Evolutionary conservation across 1,140 invertebrate genomes (phyloP).

Genomic region (Orius insidiosus): DNA sequence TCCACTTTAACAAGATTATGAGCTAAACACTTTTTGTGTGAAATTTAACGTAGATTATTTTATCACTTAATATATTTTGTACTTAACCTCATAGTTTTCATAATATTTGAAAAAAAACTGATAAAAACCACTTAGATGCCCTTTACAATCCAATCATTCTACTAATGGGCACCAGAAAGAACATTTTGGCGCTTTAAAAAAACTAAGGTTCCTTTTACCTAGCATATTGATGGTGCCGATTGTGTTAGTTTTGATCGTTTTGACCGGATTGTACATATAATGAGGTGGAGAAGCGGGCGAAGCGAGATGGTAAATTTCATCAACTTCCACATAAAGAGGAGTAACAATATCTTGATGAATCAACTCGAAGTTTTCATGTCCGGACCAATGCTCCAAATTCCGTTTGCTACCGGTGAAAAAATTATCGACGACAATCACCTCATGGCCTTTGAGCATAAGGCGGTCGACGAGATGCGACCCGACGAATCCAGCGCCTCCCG

Average conservation of each 20-base stretch:
- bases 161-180: no score
- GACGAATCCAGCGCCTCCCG: conserved; percentile 97
- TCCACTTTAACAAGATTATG: no score
- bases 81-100: no score
- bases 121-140: no score
- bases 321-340: conserved; percentile 93
- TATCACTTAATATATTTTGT: no score
- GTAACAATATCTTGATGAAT: conserved; percentile 99
- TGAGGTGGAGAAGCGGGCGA: conserved; percentile 97
- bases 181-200: no score
- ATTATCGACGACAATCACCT: conserved; percentile 95
- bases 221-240: conserved; percentile 99
- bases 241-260: conserved; percentile 99
- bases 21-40: no score
- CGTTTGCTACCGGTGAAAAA: conserved; percentile 94
- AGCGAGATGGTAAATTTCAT: conserved; percentile 98
- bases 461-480: conserved; percentile 93
- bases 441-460: conserved; percentile 91
- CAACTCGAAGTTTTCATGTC: conserved; percentile 96
- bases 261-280: conserved; percentile 99
- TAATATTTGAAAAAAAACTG: no score
- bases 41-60: no score
- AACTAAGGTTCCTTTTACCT: no score
- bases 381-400: conserved; percentile 98
- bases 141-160: no score